Conservation (phyloP, 2,888 invertebrate genomes). For the Campoletis raptor region DNA sequence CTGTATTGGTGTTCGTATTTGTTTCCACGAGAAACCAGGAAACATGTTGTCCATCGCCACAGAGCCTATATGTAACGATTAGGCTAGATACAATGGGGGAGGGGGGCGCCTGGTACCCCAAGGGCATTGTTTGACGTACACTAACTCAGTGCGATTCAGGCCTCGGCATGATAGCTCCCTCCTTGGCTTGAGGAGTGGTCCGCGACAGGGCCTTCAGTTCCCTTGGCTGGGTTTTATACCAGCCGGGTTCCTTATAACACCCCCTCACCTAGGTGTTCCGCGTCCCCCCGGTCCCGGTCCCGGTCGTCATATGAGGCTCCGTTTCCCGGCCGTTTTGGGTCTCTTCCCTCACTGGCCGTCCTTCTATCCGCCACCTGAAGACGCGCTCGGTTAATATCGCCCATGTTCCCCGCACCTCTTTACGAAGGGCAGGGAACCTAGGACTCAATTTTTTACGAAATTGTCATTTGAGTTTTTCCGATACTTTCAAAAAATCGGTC, state of each 20-base stretch:
- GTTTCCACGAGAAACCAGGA: neutral
- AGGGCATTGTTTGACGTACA: too few relatives aligned
- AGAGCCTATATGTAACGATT: neutral
- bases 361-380: too few relatives aligned
- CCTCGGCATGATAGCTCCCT: constrained; percentile 61
- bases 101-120: too few relatives aligned
- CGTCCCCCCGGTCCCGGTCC: too few relatives aligned
- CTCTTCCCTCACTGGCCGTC: neutral
- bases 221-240: constrained; percentile 25
- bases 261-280: constrained; percentile 20
- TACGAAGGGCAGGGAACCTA: too few relatives aligned
- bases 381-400: constrained; percentile 37
- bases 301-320: neutral
- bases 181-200: constrained; percentile 63
- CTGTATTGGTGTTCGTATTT: neutral
- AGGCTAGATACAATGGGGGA: too few relatives aligned
- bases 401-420: too few relatives aligned
- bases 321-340: neutral
- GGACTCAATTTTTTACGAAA: too few relatives aligned
- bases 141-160: constrained; percentile 62
- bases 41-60: neutral
- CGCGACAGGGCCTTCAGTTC: constrained; percentile 33
- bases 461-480: too few relatives aligned
- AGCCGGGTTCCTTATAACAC: constrained; percentile 1
- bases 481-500: too few relatives aligned